Conservation (phyloP, 2,797 vertebrate species). For the Rhabdomys pumilio region DNA sequence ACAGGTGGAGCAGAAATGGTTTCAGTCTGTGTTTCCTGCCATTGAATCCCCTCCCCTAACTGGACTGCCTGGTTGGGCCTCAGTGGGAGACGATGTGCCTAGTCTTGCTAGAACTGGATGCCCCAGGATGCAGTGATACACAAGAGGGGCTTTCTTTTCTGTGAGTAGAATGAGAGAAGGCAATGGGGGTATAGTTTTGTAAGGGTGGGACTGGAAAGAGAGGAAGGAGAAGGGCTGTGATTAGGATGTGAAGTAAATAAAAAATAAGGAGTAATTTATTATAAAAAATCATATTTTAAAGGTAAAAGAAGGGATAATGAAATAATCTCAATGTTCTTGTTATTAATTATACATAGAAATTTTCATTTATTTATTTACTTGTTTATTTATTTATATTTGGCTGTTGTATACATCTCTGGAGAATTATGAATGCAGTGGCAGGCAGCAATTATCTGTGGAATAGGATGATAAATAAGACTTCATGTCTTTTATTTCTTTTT, state of each 20-base stretch:
- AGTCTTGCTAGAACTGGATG: neutral
- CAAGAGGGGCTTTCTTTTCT: neutral
- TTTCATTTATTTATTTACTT: neutral
- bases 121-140: neutral
- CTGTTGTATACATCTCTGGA: neutral
- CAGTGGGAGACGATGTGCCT: neutral
- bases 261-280: neutral
- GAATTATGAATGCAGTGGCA: neutral
- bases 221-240: neutral
- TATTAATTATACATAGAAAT: neutral
- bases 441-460: neutral
- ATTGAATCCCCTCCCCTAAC: neutral
- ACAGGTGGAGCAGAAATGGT: neutral
- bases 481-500: neutral
- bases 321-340: neutral
- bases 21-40: neutral
- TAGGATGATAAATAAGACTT: neutral
- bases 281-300: neutral
- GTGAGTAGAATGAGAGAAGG: neutral
- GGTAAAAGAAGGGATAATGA: too few species aligned
- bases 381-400: neutral
- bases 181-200: neutral
- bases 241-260: neutral
- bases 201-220: neutral
- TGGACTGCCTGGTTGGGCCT: neutral